Evolutionary conservation across 1,140 invertebrate genomes (phyloP).

Genomic region (Saccostrea echinata): DNA sequence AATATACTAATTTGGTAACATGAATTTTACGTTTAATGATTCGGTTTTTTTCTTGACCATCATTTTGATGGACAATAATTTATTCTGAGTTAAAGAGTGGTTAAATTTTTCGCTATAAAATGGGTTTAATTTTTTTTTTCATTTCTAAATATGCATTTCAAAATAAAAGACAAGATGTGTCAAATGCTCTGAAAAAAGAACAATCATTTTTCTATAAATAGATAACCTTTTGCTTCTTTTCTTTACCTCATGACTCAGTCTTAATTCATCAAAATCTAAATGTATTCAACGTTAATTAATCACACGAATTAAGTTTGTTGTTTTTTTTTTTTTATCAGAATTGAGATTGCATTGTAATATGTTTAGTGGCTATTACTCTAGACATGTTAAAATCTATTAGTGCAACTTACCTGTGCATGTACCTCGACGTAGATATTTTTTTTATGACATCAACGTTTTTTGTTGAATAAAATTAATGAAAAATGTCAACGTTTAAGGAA

Average conservation of each 20-base stretch:
- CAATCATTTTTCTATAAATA: conserved; percentile 10
- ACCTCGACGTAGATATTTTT: too few relatives aligned
- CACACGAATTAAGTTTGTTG: not conserved
- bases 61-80: not conserved
- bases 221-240: not conserved
- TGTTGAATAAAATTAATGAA: too few relatives aligned
- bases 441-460: too few relatives aligned
- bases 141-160: not conserved
- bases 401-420: too few relatives aligned
- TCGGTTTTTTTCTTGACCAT: too few relatives aligned
- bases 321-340: too few relatives aligned
- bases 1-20: too few relatives aligned
- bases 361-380: too few relatives aligned
- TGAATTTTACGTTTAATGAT: too few relatives aligned
- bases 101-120: not conserved
- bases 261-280: conserved; percentile 11
- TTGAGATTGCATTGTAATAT: too few relatives aligned
- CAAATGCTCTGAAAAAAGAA: not conserved
- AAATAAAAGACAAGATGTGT: not conserved
- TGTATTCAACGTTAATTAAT: not conserved
- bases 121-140: not conserved
- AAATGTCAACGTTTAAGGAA: too few relatives aligned
- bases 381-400: too few relatives aligned
- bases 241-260: not conserved
- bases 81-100: not conserved